Conservation (phyloP, 2,888 invertebrate species). For the Acleris sparsana region DNA sequence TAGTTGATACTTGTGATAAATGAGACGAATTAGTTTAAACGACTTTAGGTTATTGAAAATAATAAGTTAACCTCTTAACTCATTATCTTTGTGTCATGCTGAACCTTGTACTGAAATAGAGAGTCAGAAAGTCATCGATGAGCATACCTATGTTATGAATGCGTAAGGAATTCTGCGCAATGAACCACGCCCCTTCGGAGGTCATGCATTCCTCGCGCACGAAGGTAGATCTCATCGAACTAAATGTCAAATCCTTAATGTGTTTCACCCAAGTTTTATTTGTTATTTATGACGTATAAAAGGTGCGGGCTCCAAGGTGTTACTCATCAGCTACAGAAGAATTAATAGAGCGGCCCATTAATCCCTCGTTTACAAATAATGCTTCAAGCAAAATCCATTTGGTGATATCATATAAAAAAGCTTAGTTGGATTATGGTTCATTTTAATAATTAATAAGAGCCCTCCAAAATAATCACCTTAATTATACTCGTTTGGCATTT, state of each 20-base stretch:
- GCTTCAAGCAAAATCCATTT: background rate
- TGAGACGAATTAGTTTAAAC: slow-evolving; percentile 20
- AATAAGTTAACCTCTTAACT: slow-evolving; percentile 21
- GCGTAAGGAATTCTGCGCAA: slow-evolving; percentile 22
- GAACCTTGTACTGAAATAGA: background rate
- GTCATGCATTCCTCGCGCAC: slow-evolving; percentile 26
- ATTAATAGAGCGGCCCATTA: slow-evolving; percentile 14
- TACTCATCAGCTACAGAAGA: slow-evolving; percentile 3
- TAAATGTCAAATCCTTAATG: slow-evolving; percentile 5
- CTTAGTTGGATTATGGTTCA: too few species aligned
- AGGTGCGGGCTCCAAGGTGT: slow-evolving; percentile 24
- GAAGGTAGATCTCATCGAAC: slow-evolving; percentile 11
- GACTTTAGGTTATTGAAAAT: slow-evolving; percentile 28
- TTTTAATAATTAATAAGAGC: background rate
- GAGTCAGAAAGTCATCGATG: slow-evolving; percentile 2
- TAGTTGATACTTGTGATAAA: slow-evolving; percentile 19
- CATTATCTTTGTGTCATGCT: background rate
- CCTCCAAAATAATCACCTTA: background rate
- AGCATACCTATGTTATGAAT: slow-evolving; percentile 11
- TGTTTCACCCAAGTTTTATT: background rate
- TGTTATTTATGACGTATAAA: slow-evolving; percentile 3
- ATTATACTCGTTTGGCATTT: too few species aligned
- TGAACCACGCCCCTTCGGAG: slow-evolving; percentile 14
- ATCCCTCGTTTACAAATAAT: slow-evolving; percentile 12
- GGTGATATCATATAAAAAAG: slow-evolving; percentile 1